Evolutionary conservation across 2,888 invertebrate genomes (phyloP).

Genomic region (Nemapogon koenigi): DNA sequence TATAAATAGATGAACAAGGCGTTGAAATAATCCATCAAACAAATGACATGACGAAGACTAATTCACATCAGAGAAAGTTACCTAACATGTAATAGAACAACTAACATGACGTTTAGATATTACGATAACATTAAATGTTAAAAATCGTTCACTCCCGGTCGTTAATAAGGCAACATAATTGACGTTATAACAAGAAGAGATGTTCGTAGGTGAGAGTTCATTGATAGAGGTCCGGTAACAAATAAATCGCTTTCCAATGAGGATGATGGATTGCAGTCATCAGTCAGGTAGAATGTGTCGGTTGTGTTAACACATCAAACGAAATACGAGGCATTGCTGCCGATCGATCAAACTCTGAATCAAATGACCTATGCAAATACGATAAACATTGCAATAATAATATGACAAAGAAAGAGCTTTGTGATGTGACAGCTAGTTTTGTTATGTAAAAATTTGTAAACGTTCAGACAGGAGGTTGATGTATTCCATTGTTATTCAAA

Average conservation of each 20-base stretch:
- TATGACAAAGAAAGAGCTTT: not conserved
- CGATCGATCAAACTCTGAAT: not conserved
- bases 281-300: constrained; percentile 1
- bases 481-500: not conserved
- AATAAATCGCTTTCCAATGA: constrained; percentile 7
- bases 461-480: no score
- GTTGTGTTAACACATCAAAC: constrained; percentile 1
- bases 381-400: not conserved
- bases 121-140: constrained; percentile 11
- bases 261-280: constrained; percentile 2
- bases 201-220: not conserved
- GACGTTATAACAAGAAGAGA: not conserved
- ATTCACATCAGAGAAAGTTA: not conserved
- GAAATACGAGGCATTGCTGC: not conserved
- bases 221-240: not conserved
- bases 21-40: constrained; percentile 7
- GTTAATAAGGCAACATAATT: constrained; percentile 30
- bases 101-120: not conserved
- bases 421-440: no score
- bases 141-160: constrained; percentile 31
- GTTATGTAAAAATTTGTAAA: no score
- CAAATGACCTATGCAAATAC: constrained; percentile 3
- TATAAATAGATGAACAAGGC: no score
- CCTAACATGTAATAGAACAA: not conserved
- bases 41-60: constrained; percentile 1